Evolutionary conservation across 2,888 invertebrate species (phyloP).

Genomic region (Andrena dorsata): DNA sequence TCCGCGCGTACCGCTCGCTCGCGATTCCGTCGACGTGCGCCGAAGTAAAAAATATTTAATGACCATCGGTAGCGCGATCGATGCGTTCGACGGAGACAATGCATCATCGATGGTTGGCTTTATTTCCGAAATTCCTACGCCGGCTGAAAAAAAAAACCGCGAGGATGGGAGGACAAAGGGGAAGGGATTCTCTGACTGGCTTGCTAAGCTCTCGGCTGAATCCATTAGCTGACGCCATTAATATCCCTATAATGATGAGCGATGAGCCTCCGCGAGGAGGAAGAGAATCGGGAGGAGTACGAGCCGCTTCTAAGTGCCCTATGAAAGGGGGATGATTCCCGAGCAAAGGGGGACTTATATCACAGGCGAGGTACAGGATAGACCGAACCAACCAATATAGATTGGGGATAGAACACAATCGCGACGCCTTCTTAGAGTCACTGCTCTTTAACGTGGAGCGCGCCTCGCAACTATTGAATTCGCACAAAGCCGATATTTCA

Average conservation of each 20-base stretch:
- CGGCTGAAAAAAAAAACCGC: slow-evolving; percentile 43
- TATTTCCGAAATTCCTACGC: slow-evolving; percentile 74
- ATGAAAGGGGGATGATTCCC: slow-evolving; percentile 16
- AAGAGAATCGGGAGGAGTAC: slow-evolving; percentile 46
- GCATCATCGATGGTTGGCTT: slow-evolving; percentile 69
- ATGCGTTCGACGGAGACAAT: slow-evolving; percentile 50
- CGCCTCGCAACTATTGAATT: no score
- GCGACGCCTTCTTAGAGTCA: no score
- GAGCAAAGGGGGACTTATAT: slow-evolving; percentile 47
- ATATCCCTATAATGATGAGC: slow-evolving; percentile 82
- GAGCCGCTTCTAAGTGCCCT: slow-evolving; percentile 40
- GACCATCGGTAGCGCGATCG: background rate
- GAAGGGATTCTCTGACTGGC: slow-evolving; percentile 70
- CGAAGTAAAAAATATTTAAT: background rate
- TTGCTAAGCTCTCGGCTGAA: slow-evolving; percentile 75
- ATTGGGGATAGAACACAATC: no score
- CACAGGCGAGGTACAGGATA: no score
- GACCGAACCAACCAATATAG: no score
- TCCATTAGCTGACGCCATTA: slow-evolving; percentile 82
- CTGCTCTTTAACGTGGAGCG: no score
- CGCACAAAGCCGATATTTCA: no score
- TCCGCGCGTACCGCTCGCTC: background rate
- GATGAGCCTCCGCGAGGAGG: slow-evolving; percentile 76
- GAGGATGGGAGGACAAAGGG: slow-evolving; percentile 20
- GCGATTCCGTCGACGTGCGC: background rate